phyloP scores from a whole-genome alignment of 2,888 invertebrate species.

The Sinentomon sp. region DNA sequence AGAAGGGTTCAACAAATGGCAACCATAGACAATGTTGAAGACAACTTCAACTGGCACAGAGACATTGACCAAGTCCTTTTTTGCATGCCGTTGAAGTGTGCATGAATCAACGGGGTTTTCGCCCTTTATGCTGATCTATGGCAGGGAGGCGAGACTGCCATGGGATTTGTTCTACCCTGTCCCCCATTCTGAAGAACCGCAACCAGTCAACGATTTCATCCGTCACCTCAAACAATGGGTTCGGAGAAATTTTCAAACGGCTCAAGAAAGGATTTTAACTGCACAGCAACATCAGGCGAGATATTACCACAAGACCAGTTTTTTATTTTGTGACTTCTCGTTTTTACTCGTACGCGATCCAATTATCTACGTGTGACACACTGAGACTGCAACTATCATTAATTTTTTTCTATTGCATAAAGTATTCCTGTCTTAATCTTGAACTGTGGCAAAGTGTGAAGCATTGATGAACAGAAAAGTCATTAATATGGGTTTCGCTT shows the following conservation, averaged over 20 bases:
- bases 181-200: neutral
- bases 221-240: slow-evolving; percentile 4
- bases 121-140: slow-evolving; percentile 10
- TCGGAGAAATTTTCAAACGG: slow-evolving; percentile 1
- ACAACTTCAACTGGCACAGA: slow-evolving; percentile 10
- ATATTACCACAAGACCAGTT: slow-evolving; percentile 9
- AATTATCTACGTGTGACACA: too few species aligned
- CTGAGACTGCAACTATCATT: too few species aligned
- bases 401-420: too few species aligned
- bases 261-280: slow-evolving; percentile 3
- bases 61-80: slow-evolving; percentile 4
- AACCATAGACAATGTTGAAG: slow-evolving; percentile 1
- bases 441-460: too few species aligned
- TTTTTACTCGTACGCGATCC: too few species aligned
- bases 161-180: slow-evolving; percentile 7
- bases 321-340: too few species aligned
- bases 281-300: slow-evolving; percentile 4
- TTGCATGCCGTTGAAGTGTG: slow-evolving; percentile 10
- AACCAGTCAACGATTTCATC: slow-evolving; percentile 2
- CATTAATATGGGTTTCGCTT: too few species aligned
- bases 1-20: slow-evolving; percentile 10
- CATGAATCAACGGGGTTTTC: slow-evolving; percentile 11
- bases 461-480: too few species aligned
- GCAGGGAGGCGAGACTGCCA: slow-evolving; percentile 9
- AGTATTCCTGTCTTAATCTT: too few species aligned